Conservation (phyloP, 2,888 invertebrate genomes). For the Dione juno region DNA sequence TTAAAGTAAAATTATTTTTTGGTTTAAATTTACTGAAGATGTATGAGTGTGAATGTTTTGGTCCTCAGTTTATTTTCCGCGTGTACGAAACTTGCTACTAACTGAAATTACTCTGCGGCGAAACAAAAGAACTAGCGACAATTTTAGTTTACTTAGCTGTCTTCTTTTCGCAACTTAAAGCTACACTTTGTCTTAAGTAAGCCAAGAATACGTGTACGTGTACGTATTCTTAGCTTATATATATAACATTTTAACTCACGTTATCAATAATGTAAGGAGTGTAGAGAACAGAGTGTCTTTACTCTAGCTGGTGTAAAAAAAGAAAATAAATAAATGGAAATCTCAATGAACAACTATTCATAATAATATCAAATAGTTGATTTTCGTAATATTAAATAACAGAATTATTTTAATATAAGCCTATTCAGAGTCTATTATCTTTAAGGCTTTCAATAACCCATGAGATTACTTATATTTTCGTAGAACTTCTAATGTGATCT, state of each 20-base stretch:
- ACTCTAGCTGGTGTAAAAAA: too few relatives aligned
- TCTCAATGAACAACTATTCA: too few relatives aligned
- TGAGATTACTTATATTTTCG: neutral
- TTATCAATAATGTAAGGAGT: too few relatives aligned
- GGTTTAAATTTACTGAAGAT: too few relatives aligned
- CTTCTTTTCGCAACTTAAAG: neutral
- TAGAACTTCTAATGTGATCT: neutral
- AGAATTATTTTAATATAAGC: too few relatives aligned
- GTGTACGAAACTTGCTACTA: neutral
- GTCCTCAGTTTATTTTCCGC: neutral
- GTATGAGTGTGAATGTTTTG: too few relatives aligned
- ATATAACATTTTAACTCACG: too few relatives aligned
- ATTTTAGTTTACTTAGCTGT: neutral
- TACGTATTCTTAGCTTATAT: neutral
- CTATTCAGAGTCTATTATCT: neutral
- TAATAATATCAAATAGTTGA: too few relatives aligned
- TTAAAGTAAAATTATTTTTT: too few relatives aligned
- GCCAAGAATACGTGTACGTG: neutral
- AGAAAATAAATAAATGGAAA: too few relatives aligned
- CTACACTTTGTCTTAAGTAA: slow-evolving; percentile 2
- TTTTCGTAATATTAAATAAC: too few relatives aligned
- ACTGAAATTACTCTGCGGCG: neutral
- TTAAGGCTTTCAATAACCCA: neutral
- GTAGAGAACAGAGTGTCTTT: too few relatives aligned
- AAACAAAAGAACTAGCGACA: neutral